These are phyloP conservation scores for Torymus tubicola DNA, from an alignment of 2,888 invertebrate genomes.

Conservation along the genomic window DNA sequence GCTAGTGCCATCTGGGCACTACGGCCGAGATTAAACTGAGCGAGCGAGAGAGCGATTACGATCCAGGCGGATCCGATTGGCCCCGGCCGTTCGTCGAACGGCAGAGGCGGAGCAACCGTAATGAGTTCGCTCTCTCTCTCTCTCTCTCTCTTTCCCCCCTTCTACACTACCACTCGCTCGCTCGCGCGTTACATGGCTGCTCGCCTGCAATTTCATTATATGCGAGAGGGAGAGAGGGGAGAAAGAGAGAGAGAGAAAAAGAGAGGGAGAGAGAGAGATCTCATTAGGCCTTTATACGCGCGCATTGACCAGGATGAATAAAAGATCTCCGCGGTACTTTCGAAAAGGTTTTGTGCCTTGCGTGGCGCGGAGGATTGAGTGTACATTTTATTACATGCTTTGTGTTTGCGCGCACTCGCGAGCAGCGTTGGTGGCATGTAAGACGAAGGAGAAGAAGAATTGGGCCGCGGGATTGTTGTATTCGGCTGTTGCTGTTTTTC, in stretches of 20 bases:
- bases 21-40: conserved; percentile 73
- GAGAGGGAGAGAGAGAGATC: conserved; percentile 21
- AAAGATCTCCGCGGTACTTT: conserved; percentile 40
- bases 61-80: conserved; percentile 74
- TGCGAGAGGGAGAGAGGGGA: conserved; percentile 10
- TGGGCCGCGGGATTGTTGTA: too few species aligned
- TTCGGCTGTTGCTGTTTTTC: too few species aligned
- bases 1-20: conserved; percentile 63
- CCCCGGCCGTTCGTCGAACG: conserved; percentile 73
- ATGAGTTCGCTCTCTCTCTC: too few species aligned
- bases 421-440: too few species aligned
- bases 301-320: conserved; percentile 45
- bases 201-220: conserved; percentile 49
- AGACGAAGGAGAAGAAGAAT: too few species aligned
- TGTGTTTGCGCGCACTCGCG: too few species aligned
- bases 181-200: conserved; percentile 15
- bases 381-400: too few species aligned
- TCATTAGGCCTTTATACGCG: conserved; percentile 37
- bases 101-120: conserved; percentile 40
- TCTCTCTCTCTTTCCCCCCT: too few species aligned
- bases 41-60: conserved; percentile 66
- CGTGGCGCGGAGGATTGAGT: too few species aligned
- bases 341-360: conserved; percentile 7
- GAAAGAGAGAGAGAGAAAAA: not conserved
- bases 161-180: not conserved